Percentiles rank a stretch among this genome's conserved stretches.
Evolutionary conservation across 2,888 invertebrate species (phyloP).

Genomic region (Lasius platythorax): DNA sequence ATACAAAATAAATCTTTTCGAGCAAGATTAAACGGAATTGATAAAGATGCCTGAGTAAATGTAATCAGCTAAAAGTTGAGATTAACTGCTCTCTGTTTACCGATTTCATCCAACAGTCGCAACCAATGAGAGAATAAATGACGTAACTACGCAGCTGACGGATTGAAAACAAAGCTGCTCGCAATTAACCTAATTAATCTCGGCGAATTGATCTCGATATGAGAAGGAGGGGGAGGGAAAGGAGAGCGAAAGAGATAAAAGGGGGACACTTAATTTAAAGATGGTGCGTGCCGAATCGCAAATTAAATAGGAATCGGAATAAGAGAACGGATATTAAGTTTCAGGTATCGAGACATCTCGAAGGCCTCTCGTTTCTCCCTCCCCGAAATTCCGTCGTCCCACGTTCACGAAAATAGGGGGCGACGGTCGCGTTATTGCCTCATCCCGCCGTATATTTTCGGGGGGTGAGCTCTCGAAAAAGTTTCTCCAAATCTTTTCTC

Average conservation of each 20-base stretch:
- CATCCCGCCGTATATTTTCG: neutral
- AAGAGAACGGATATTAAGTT: neutral
- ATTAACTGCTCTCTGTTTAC: neutral
- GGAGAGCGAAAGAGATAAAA: neutral
- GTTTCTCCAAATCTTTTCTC: neutral
- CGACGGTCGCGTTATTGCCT: neutral
- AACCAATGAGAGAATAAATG: neutral
- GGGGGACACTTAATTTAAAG: neutral
- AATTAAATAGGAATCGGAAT: neutral
- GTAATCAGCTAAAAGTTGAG: neutral
- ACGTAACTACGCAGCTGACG: neutral
- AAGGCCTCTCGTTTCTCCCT: neutral
- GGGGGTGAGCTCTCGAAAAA: neutral
- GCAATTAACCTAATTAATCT: constrained; percentile 13
- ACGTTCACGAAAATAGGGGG: neutral
- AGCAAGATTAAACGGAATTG: neutral
- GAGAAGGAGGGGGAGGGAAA: neutral
- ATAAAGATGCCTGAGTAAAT: neutral
- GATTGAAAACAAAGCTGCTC: neutral
- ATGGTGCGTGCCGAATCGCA: neutral
- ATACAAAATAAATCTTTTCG: neutral
- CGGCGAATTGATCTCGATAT: neutral
- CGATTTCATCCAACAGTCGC: neutral
- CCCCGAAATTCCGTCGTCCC: neutral
- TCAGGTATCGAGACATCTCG: neutral